phyloP scores from a whole-genome alignment of 2,888 invertebrate species.

The Trimorus sp. region DNA sequence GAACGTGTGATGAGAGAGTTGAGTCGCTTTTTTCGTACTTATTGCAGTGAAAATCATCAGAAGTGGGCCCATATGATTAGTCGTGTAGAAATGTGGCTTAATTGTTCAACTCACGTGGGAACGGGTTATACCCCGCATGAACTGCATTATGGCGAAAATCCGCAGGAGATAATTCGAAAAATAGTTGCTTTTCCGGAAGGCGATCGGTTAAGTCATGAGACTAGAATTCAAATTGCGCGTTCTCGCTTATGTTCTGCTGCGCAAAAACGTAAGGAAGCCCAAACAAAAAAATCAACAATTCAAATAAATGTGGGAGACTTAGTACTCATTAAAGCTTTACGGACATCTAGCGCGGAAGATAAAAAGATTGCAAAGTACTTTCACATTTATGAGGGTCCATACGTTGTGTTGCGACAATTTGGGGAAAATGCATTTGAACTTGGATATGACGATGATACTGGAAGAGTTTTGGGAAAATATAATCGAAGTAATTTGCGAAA shows the following conservation, averaged over 20 bases:
- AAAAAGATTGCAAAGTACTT: slow-evolving; percentile 7
- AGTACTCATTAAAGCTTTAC: neutral
- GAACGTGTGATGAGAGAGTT: slow-evolving; percentile 17
- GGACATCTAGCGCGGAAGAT: slow-evolving; percentile 1
- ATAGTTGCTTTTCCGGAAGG: neutral
- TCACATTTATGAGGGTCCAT: neutral
- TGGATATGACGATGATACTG: neutral
- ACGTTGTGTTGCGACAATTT: neutral
- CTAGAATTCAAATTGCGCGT: slow-evolving; percentile 1
- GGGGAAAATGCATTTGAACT: slow-evolving; percentile 9
- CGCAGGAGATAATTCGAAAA: neutral
- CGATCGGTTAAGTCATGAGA: neutral
- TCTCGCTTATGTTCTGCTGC: neutral
- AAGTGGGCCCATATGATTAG: slow-evolving; percentile 2
- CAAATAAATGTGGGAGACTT: neutral
- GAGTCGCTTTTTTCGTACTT: slow-evolving; percentile 17
- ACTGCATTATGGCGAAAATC: slow-evolving; percentile 1
- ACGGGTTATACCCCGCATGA: neutral
- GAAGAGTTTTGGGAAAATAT: neutral
- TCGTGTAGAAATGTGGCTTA: neutral
- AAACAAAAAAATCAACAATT: neutral
- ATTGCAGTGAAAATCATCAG: slow-evolving; percentile 2
- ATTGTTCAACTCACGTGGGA: neutral
- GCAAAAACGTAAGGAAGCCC: neutral
- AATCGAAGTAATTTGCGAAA: slow-evolving; percentile 1